Evolutionary conservation across 2,888 invertebrate genomes (phyloP).

Genomic region (Camptogramma bilineatum): DNA sequence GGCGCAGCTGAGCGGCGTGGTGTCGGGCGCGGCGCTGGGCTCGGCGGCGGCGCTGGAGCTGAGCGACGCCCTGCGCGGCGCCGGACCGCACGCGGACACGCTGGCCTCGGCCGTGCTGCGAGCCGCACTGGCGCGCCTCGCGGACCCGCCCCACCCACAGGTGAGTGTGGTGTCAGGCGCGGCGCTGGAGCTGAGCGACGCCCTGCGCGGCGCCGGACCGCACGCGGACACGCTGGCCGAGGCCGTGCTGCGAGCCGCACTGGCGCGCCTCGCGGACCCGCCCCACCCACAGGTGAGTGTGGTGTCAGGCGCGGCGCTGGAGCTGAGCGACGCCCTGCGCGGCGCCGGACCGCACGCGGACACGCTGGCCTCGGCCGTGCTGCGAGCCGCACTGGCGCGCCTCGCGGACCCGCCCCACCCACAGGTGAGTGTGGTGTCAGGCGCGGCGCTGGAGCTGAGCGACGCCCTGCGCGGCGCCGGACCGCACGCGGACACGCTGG

Average conservation of each 20-base stretch:
- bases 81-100: slow-evolving; percentile 19
- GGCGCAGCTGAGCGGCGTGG: background rate
- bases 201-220: slow-evolving; percentile 42
- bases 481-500: slow-evolving; percentile 9
- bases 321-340: slow-evolving; percentile 46
- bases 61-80: slow-evolving; percentile 45
- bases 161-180: slow-evolving; percentile 9
- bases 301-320: slow-evolving; percentile 27
- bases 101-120: slow-evolving; percentile 18
- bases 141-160: background rate
- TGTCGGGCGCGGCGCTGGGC: slow-evolving; percentile 19
- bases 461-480: slow-evolving; percentile 45
- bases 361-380: slow-evolving; percentile 14
- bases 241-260: slow-evolving; percentile 25
- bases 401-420: slow-evolving; percentile 1
- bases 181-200: slow-evolving; percentile 41
- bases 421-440: background rate
- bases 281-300: background rate
- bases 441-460: slow-evolving; percentile 37
- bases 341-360: slow-evolving; percentile 28
- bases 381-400: slow-evolving; percentile 13
- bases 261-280: background rate
- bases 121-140: slow-evolving; percentile 14
- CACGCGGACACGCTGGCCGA: slow-evolving; percentile 2
- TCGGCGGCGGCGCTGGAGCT: slow-evolving; percentile 36